Percentiles rank a stretch among this genome's conserved stretches.
Conservation (phyloP, 2,888 invertebrate genomes). For the Bombylius discolor region DNA sequence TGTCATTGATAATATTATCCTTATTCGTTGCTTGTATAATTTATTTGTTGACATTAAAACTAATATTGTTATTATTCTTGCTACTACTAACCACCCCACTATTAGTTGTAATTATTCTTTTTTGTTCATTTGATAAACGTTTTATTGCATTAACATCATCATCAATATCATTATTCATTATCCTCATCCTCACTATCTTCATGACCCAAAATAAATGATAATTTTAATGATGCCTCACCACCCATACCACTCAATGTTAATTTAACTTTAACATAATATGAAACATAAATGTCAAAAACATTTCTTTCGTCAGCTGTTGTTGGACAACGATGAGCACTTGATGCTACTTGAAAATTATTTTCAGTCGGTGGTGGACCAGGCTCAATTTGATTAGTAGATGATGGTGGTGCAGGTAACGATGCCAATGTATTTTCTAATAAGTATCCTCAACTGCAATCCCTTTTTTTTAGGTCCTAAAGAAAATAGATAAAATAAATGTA, state of each 20-base stretch:
- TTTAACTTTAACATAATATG: slow-evolving; percentile 75
- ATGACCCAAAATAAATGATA: slow-evolving; percentile 62
- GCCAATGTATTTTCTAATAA: slow-evolving; percentile 42
- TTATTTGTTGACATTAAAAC: neutral
- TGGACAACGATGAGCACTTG: slow-evolving; percentile 20
- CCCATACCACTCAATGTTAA: slow-evolving; percentile 62
- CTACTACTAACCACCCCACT: too few species aligned
- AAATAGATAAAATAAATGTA: neutral
- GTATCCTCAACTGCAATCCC: slow-evolving; percentile 76
- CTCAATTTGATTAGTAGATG: slow-evolving; percentile 2
- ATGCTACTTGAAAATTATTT: slow-evolving; percentile 19
- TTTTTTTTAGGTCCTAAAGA: slow-evolving; percentile 56
- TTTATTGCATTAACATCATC: neutral
- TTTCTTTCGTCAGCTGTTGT: slow-evolving; percentile 37
- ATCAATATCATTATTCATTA: slow-evolving; percentile 9
- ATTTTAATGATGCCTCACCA: slow-evolving; percentile 58
- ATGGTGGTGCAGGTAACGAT: too few species aligned
- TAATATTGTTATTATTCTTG: neutral
- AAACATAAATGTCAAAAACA: slow-evolving; percentile 75
- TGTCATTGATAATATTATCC: too few species aligned
- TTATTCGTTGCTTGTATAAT: neutral
- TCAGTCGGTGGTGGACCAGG: slow-evolving; percentile 11
- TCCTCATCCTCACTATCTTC: slow-evolving; percentile 13
- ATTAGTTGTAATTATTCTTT: neutral
- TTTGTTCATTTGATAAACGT: too few species aligned